Base-by-base conservation (phyloP, 2,797 vertebrate genomes). In the Pangasius larnaudii region DNA sequence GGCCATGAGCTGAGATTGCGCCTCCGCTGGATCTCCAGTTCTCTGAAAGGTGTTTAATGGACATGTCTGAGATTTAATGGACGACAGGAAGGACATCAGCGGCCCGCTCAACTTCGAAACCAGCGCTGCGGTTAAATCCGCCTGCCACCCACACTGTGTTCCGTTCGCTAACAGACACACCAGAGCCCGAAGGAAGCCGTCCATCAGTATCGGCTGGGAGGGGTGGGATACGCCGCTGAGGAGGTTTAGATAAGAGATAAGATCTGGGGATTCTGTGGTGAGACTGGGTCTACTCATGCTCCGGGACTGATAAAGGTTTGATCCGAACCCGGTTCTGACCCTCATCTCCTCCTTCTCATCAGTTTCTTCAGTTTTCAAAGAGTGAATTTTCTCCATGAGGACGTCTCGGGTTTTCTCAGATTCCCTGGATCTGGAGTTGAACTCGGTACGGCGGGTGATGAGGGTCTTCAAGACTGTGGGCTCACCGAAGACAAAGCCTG, bases 131-230 rank as follows among this genome's bases (percentile, higher is more conserved):
- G 94, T 94, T 8, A 96, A 89, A 5, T 95, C 93, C 27, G 94
- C 95, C 89, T 94, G 91, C 83, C 93, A 89, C 14, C 94, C 95
- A 88, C 96, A 96, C 90, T 95, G 92, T 39, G 91, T 81, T 49
- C 63, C 92, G 71, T 92, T 95, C 0, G 95, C 94, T 42, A 96
- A 91, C 58, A 96, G 33, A n/a, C 96, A 96, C 24, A 97, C 90
- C 30, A 95, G 58, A 0, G 88, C 92, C 69, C 90, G 88, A 0
- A 94, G 3, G 59, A 95, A 96, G 19, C 86, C 82, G 1, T 93
- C 88, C 46, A 69, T 91, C 63, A 94, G 42, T 75, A 94, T 69
- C 0, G 94, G 93, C 19, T 91, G 90, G 58, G 94, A 88, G 56
- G 95, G 36, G 1, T 77, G 10, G n/a, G 91, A 93, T 16, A 95